These are phyloP conservation scores for Hepsetus odoe DNA, from an alignment of 2,113 vertebrate species.

Conservation along the genomic window DNA sequence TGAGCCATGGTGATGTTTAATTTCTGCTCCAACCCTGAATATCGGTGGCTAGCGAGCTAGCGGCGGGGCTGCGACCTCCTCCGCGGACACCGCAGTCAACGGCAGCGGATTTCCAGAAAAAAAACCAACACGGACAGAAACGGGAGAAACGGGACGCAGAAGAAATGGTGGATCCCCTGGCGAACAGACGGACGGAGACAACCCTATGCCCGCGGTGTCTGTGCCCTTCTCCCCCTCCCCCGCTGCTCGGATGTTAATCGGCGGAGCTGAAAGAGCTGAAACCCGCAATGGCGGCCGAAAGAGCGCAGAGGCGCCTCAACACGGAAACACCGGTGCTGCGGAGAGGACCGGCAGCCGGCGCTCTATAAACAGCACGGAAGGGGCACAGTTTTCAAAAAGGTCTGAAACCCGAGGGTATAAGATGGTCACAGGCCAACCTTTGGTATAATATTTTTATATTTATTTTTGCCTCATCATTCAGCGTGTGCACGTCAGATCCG, in stretches of 20 bases:
- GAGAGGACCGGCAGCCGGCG: conserved; percentile 49
- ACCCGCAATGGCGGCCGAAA: conserved; percentile 95
- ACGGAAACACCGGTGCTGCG: conserved; percentile 86
- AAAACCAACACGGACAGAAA: conserved; percentile 41
- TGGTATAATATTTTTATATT: conserved; percentile 49
- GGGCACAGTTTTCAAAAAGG: too few species aligned
- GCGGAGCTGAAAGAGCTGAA: conserved; percentile 69
- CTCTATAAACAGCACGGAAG: not conserved
- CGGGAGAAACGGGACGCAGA: not conserved
- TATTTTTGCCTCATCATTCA: conserved; percentile 87
- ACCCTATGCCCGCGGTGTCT: conserved; percentile 47
- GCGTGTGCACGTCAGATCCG: too few species aligned
- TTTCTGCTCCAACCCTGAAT: conserved; percentile 70
- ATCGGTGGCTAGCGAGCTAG: conserved; percentile 67
- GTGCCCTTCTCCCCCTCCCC: conserved; percentile 47
- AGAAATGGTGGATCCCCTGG: conserved; percentile 28
- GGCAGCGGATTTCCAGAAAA: conserved; percentile 56
- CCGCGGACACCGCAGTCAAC: conserved; percentile 65
- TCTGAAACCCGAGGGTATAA: too few species aligned
- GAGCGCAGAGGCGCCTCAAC: conserved; percentile 70
- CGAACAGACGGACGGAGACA: conserved; percentile 17
- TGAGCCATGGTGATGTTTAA: conserved; percentile 86
- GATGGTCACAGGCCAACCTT: too few species aligned
- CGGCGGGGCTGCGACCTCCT: conserved; percentile 78
- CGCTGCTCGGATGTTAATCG: conserved; percentile 71